These are phyloP conservation scores for Phylloscopus trochiloides DNA, from an alignment of 2,113 vertebrate species.

Conservation along the genomic window DNA sequence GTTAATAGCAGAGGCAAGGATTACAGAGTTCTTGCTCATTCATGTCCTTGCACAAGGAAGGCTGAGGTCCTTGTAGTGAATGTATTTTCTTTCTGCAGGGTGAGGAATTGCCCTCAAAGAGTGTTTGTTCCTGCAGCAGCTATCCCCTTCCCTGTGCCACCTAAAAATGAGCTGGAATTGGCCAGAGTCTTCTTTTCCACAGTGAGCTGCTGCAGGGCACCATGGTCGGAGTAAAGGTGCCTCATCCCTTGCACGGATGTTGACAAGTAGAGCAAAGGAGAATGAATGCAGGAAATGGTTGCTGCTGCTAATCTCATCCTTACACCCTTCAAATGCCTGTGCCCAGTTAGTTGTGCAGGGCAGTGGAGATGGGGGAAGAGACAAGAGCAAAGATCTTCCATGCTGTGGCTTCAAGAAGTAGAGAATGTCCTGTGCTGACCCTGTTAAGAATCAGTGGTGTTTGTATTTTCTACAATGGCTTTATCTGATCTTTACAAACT, in stretches of 20 bases:
- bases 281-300: not conserved
- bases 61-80: not conserved
- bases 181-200: not conserved
- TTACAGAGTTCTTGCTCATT: not conserved
- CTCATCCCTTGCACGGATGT: not conserved
- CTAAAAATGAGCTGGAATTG: not conserved
- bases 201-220: not conserved
- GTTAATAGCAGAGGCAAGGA: not conserved
- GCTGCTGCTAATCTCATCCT: not conserved
- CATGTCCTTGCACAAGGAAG: not conserved
- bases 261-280: conserved; percentile 9
- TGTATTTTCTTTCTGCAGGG: not conserved
- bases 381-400: not conserved
- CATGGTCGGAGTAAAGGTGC: not conserved
- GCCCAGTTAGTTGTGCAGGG: not conserved
- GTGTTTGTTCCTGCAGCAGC: not conserved
- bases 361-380: not conserved
- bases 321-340: not conserved
- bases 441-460: not conserved
- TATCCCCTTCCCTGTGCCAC: not conserved
- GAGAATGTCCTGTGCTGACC: not conserved
- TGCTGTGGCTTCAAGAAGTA: not conserved
- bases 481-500: not conserved
- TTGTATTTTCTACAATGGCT: not conserved
- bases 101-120: not conserved